These are phyloP conservation scores for Paratrypauchen microcephalus DNA, from an alignment of 2,797 vertebrate genomes.

Conservation along the genomic window DNA sequence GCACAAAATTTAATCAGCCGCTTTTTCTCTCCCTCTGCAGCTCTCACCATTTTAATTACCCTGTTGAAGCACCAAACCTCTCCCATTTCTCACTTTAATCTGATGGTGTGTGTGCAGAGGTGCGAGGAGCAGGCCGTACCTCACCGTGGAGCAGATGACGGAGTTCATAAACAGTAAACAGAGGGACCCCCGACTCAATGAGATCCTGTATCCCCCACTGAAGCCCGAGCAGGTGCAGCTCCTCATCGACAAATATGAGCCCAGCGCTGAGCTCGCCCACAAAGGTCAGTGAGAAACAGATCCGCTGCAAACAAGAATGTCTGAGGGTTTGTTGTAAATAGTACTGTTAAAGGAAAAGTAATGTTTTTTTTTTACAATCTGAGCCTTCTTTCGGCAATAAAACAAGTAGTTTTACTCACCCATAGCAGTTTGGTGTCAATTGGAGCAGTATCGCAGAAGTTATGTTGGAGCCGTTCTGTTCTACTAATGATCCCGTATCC, in stretches of 20 bases:
- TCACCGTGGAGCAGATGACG: constrained; percentile 94
- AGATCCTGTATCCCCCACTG: constrained; percentile 95
- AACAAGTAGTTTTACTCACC: too few relatives aligned
- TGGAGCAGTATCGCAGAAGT: too few relatives aligned
- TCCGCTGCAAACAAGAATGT: too few relatives aligned
- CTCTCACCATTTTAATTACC: constrained; percentile 41
- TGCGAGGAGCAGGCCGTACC: constrained; percentile 90
- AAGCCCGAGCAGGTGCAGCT: constrained; percentile 94
- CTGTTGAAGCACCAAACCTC: neutral
- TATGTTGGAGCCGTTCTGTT: too few relatives aligned
- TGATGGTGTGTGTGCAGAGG: constrained; percentile 77
- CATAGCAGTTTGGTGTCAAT: too few relatives aligned
- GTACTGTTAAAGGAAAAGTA: too few relatives aligned
- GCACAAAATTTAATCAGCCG: constrained; percentile 50
- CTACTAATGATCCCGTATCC: too few relatives aligned
- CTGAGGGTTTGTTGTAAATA: too few relatives aligned
- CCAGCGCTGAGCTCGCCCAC: constrained; percentile 83
- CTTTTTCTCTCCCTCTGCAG: constrained; percentile 29
- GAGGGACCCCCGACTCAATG: constrained; percentile 93
- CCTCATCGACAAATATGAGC: constrained; percentile 95
- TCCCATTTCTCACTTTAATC: neutral
- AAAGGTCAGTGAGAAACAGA: constrained; percentile 83
- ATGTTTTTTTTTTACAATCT: too few relatives aligned
- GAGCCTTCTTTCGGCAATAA: too few relatives aligned
- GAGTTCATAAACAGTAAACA: constrained; percentile 96